Evolutionary conservation across 2,113 vertebrate genomes (phyloP).

Genomic region (Neofelis nebulosa): DNA sequence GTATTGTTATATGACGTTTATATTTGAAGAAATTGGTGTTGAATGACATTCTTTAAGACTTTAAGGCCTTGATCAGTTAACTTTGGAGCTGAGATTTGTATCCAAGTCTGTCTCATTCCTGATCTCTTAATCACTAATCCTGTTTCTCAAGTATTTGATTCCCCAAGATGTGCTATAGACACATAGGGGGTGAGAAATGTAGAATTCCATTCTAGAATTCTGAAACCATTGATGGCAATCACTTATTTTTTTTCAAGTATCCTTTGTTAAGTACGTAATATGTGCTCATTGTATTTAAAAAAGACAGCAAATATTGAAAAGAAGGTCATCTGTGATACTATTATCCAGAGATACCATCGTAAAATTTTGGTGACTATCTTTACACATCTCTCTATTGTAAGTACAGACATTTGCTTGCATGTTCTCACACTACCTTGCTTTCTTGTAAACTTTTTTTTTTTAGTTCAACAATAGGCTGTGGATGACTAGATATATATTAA

Average conservation of each 20-base stretch:
- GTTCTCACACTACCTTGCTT: background rate
- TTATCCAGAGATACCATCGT: background rate
- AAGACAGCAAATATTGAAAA: background rate
- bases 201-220: conserved; percentile 4
- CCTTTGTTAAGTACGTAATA: background rate
- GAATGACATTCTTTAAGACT: background rate
- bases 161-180: background rate
- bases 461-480: background rate
- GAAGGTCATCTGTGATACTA: background rate
- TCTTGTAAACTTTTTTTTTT: background rate
- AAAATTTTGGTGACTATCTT: background rate
- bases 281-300: background rate
- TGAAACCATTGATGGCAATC: background rate
- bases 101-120: background rate
- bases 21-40: background rate
- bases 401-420: background rate
- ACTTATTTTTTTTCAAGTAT: background rate
- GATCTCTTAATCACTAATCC: background rate
- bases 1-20: background rate
- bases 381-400: background rate
- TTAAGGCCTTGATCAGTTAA: background rate
- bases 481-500: background rate
- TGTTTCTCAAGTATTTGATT: conserved; percentile 16
- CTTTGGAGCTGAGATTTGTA: background rate
- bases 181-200: background rate